These are phyloP conservation scores for Pinctada fucata DNA, from an alignment of 2,888 invertebrate species.

Conservation along the genomic window DNA sequence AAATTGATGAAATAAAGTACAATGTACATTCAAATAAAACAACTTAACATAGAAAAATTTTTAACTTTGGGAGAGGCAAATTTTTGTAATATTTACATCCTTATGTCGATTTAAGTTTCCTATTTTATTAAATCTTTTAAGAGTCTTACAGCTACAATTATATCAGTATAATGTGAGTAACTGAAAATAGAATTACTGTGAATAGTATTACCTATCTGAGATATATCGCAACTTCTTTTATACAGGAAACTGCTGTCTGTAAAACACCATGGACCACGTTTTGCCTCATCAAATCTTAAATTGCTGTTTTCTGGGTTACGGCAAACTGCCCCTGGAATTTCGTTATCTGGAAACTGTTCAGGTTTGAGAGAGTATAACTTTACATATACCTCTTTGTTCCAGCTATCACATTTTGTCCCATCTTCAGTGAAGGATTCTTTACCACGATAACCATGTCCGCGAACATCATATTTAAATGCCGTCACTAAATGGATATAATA, in stretches of 20 bases:
- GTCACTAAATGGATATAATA: conserved; percentile 21
- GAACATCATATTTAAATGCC: conserved; percentile 22
- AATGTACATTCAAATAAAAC: no score
- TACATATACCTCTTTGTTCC: conserved; percentile 11
- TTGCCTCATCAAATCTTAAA: conserved; percentile 4
- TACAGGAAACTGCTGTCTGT: conserved; percentile 1
- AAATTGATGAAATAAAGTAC: no score
- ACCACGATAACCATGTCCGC: conserved; percentile 20
- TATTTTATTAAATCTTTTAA: no score
- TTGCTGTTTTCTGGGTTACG: conserved; percentile 42
- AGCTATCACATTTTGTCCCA: conserved; percentile 6
- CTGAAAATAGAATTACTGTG: no score
- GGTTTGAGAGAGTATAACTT: conserved; percentile 10
- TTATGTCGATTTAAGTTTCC: no score
- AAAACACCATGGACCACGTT: conserved; percentile 46
- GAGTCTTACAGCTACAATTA: no score
- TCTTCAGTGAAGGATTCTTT: neutral
- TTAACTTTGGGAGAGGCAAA: no score
- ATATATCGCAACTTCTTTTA: conserved; percentile 34
- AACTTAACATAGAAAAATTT: no score
- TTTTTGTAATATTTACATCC: no score
- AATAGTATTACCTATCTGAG: conserved; percentile 20
- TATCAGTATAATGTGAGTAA: no score
- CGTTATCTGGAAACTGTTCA: conserved; percentile 42
- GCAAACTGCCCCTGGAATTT: conserved; percentile 51